Evolutionary conservation across 2,113 vertebrate species (phyloP).

Genomic region (Cottus gobio): DNA sequence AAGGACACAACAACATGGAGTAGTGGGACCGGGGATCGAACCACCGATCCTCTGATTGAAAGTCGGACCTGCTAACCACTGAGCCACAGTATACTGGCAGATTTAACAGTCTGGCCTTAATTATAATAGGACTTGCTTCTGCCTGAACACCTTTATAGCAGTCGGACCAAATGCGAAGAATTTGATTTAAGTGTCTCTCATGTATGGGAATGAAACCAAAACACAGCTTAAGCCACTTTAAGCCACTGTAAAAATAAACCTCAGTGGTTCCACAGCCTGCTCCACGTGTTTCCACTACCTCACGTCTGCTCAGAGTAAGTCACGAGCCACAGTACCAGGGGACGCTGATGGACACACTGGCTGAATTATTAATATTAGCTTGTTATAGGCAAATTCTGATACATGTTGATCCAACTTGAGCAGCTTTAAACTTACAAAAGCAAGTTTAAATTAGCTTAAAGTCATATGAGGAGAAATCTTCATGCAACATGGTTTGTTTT

Average conservation of each 20-base stretch:
- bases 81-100: no score
- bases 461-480: not conserved
- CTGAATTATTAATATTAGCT: not conserved
- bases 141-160: no score
- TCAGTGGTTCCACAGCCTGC: constrained; percentile 52
- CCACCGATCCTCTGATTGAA: no score
- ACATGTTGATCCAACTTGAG: not conserved
- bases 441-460: not conserved
- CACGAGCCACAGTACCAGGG: not conserved
- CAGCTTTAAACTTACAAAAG: not conserved
- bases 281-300: constrained; percentile 31
- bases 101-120: no score
- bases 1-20: no score
- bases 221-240: constrained; percentile 36
- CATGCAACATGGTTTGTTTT: not conserved
- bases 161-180: not conserved
- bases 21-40: no score
- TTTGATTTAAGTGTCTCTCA: not conserved
- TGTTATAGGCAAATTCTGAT: not conserved
- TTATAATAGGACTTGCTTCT: no score
- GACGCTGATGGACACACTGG: not conserved
- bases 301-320: not conserved
- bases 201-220: constrained; percentile 25
- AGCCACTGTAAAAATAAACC: constrained; percentile 70
- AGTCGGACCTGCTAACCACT: no score